phyloP scores from a whole-genome alignment of 2,888 invertebrate species.

The Anthophora plumipes region DNA sequence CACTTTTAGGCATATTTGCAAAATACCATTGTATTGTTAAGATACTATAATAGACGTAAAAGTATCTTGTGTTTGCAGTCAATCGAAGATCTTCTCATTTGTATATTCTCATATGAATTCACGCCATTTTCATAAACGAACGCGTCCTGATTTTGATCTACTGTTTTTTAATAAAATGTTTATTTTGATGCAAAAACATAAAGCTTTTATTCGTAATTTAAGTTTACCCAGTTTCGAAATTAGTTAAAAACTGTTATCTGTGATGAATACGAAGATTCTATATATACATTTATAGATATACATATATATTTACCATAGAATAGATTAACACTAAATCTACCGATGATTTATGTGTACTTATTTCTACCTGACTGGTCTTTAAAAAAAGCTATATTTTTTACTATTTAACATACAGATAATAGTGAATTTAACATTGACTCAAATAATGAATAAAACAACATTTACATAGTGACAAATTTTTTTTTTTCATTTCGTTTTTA shows the following conservation, averaged over 20 bases:
- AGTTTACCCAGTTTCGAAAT: conserved; percentile 25
- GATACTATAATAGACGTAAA: conserved; percentile 8
- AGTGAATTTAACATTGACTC: too few species aligned
- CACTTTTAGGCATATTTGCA: conserved; percentile 17
- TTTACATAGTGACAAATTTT: too few species aligned
- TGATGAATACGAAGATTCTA: conserved; percentile 61
- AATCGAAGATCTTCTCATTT: conserved; percentile 22
- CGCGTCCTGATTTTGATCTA: conserved; percentile 14
- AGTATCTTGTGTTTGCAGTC: conserved; percentile 14
- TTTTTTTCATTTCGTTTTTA: too few species aligned
- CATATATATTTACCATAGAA: conserved; percentile 36
- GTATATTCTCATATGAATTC: not conserved
- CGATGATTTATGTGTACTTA: too few species aligned
- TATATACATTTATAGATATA: conserved; percentile 44
- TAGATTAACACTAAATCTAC: conserved; percentile 16
- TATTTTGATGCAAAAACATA: conserved; percentile 8
- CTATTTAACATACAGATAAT: too few species aligned
- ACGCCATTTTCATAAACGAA: not conserved
- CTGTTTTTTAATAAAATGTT: conserved; percentile 12
- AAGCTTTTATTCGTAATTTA: conserved; percentile 24
- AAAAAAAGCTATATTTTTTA: too few species aligned
- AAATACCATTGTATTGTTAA: conserved; percentile 4
- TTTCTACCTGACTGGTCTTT: too few species aligned
- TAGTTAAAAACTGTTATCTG: conserved; percentile 57
- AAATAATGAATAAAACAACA: too few species aligned